Evolutionary conservation across 2,113 vertebrate genomes (phyloP).

Genomic region (Plecotus auritus): DNA sequence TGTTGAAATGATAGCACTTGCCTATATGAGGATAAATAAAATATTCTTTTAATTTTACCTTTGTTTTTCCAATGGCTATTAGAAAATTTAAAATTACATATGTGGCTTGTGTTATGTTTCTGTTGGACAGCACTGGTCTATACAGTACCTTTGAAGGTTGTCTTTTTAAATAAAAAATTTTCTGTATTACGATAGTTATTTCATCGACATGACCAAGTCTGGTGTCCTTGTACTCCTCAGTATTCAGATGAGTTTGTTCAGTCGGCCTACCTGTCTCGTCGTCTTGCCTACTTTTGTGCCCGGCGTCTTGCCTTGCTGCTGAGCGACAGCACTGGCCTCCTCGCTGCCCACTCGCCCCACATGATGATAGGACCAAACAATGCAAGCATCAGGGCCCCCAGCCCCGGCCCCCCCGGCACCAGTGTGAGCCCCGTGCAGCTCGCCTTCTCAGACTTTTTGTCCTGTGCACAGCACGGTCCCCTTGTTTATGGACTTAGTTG

Average conservation of each 20-base stretch:
- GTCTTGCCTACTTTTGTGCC: constrained; percentile 85
- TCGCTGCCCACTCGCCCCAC: constrained; percentile 76
- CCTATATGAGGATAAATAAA: neutral
- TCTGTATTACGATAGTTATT: neutral
- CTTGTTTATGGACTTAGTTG: constrained; percentile 84
- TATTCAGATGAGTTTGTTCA: constrained; percentile 86
- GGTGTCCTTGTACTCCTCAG: constrained; percentile 59
- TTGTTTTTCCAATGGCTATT: neutral
- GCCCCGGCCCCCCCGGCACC: constrained; percentile 62
- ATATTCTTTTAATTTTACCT: neutral
- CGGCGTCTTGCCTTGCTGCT: constrained; percentile 79
- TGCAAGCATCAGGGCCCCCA: constrained; percentile 73
- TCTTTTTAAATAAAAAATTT: neutral
- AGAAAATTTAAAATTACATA: neutral
- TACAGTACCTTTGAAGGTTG: neutral
- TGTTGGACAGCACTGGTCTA: neutral
- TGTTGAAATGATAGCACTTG: neutral
- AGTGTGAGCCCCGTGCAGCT: constrained; percentile 74
- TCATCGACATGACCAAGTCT: neutral
- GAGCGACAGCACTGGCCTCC: constrained; percentile 74
- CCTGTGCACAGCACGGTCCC: constrained; percentile 81
- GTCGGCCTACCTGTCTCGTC: constrained; percentile 84
- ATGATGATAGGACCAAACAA: constrained; percentile 75
- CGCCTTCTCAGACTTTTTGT: constrained; percentile 77
- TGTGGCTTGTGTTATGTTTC: neutral